phyloP scores from a whole-genome alignment of 2,888 invertebrate genomes.

The Leptinotarsa rubiginosa region DNA sequence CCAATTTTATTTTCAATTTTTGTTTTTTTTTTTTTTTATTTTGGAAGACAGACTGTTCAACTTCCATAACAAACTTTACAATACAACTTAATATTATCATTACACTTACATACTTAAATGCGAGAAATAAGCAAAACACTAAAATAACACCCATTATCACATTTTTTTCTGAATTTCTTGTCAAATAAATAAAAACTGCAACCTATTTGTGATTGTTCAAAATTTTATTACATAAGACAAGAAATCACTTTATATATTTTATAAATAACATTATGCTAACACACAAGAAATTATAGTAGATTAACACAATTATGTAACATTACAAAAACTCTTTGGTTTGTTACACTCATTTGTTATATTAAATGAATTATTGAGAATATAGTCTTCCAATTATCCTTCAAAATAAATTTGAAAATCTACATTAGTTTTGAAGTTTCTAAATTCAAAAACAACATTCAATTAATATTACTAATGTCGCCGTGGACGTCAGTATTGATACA shows the following conservation, averaged over 20 bases:
- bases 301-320: conserved; percentile 35
- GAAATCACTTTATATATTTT: conserved; percentile 47
- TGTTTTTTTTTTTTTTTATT: conserved; percentile 59
- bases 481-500: not conserved
- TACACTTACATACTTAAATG: conserved; percentile 54
- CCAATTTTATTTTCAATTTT: conserved; percentile 35
- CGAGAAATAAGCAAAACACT: conserved; percentile 56
- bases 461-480: not conserved
- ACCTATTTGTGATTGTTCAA: conserved; percentile 28
- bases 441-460: not conserved
- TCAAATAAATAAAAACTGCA: conserved; percentile 35
- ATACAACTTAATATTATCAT: conserved; percentile 52
- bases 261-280: conserved; percentile 43
- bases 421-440: too few relatives aligned
- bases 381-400: not conserved
- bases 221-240: conserved; percentile 35
- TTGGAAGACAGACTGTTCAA: conserved; percentile 59
- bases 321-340: conserved; percentile 32
- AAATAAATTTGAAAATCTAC: not conserved
- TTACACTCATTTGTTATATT: not conserved
- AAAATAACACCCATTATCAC: conserved; percentile 56
- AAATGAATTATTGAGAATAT: conserved; percentile 13
- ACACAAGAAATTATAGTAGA: conserved; percentile 39
- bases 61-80: conserved; percentile 56
- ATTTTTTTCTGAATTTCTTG: conserved; percentile 52